Conservation (phyloP, 1,140 invertebrate genomes). For the Anastrepha ludens region DNA sequence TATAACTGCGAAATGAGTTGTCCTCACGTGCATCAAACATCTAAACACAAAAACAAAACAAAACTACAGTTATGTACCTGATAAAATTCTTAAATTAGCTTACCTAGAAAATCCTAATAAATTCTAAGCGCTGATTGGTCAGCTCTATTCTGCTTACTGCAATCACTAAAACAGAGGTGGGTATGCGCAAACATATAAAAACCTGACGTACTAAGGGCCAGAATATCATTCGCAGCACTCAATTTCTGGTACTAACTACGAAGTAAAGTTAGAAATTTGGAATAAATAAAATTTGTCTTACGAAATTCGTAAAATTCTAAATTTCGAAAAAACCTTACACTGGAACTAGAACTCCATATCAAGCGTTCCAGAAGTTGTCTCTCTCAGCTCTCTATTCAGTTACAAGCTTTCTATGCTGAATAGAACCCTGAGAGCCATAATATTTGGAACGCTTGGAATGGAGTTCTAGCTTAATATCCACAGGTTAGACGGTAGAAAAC, state of each 20-base stretch:
- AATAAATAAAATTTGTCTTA: neutral
- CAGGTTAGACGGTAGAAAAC: too few relatives aligned
- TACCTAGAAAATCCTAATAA: neutral
- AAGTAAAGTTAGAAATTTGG: neutral
- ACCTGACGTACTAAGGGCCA: neutral
- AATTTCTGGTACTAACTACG: neutral
- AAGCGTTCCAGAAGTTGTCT: neutral
- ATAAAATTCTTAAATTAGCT: neutral
- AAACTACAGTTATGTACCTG: too few relatives aligned
- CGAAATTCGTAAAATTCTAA: too few relatives aligned
- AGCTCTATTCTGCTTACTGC: neutral
- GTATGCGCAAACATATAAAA: constrained; percentile 10
- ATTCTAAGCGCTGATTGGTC: neutral
- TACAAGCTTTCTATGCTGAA: too few relatives aligned
- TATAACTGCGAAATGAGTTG: neutral
- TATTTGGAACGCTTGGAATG: neutral
- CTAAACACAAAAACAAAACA: neutral
- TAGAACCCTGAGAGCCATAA: too few relatives aligned
- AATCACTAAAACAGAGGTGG: neutral
- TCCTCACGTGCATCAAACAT: neutral
- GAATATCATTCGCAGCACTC: neutral
- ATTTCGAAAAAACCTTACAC: too few relatives aligned
- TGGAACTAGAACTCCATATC: neutral
- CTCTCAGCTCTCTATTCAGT: too few relatives aligned
- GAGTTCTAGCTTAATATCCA: too few relatives aligned